A percentile compares a stretch with the other conserved stretches of the same genome.
These are phyloP conservation scores for Agelaius phoeniceus DNA, from an alignment of 2,113 vertebrate species.

Conservation along the genomic window DNA sequence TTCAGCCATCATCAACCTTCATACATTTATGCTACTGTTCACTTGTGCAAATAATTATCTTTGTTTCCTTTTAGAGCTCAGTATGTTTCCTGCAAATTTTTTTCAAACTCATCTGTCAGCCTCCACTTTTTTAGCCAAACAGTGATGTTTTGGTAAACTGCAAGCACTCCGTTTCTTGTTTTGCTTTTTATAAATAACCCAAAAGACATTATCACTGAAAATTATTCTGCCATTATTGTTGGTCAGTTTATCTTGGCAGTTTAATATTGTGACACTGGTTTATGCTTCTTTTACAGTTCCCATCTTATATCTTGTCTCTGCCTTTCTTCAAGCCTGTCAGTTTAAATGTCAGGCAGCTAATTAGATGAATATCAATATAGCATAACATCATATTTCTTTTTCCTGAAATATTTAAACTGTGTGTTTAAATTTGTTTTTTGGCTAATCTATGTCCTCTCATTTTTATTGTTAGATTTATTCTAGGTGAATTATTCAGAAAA, in stretches of 20 bases:
- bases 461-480: background rate
- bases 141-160: background rate
- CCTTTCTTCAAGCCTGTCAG: background rate
- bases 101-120: background rate
- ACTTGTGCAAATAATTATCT: background rate
- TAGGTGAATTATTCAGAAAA: background rate
- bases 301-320: background rate
- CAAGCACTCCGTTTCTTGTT: background rate
- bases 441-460: rapidly evolving
- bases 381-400: background rate
- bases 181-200: background rate
- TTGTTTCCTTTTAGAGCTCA: background rate
- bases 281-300: background rate
- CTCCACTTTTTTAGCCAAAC: background rate
- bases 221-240: background rate
- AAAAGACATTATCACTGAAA: background rate
- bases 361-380: background rate
- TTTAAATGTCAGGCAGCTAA: background rate
- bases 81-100: background rate
- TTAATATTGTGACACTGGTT: background rate
- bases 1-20: background rate
- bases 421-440: background rate
- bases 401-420: background rate
- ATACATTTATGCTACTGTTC: background rate
- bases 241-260: background rate